Percentiles rank a stretch among this genome's conserved stretches.
phyloP scores from a whole-genome alignment of 2,888 invertebrate species.

The Lasioglossum lativentre region DNA sequence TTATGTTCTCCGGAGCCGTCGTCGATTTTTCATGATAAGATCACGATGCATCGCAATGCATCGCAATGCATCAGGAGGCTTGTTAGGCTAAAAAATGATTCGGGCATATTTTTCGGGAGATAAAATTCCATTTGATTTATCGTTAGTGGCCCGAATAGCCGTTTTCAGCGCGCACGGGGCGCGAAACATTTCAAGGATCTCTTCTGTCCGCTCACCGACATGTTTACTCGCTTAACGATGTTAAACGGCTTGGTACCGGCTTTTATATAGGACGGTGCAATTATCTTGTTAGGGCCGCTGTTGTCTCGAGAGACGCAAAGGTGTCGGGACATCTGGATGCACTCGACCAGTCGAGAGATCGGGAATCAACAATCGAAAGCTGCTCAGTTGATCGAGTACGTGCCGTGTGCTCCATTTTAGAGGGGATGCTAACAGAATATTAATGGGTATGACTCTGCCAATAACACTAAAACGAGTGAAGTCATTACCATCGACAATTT shows the following conservation, averaged over 20 bases:
- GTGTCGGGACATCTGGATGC: neutral
- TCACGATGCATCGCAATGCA: neutral
- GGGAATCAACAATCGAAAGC: neutral
- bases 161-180: neutral
- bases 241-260: slow-evolving; percentile 26
- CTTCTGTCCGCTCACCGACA: neutral
- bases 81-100: neutral
- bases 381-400: neutral
- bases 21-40: neutral
- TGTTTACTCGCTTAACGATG: slow-evolving; percentile 37
- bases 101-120: neutral
- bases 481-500: too few species aligned
- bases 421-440: neutral
- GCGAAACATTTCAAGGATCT: slow-evolving; percentile 39
- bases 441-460: neutral
- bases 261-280: slow-evolving; percentile 31
- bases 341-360: neutral
- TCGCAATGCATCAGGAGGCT: neutral
- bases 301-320: neutral
- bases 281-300: slow-evolving; percentile 35
- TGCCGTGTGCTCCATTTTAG: neutral
- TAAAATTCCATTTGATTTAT: neutral
- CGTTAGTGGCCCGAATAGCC: neutral
- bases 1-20: neutral
- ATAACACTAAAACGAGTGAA: neutral